A percentile compares a stretch with the other conserved stretches of the same genome.
Conservation (phyloP, 2,113 vertebrate genomes). For the Vimba vimba region DNA sequence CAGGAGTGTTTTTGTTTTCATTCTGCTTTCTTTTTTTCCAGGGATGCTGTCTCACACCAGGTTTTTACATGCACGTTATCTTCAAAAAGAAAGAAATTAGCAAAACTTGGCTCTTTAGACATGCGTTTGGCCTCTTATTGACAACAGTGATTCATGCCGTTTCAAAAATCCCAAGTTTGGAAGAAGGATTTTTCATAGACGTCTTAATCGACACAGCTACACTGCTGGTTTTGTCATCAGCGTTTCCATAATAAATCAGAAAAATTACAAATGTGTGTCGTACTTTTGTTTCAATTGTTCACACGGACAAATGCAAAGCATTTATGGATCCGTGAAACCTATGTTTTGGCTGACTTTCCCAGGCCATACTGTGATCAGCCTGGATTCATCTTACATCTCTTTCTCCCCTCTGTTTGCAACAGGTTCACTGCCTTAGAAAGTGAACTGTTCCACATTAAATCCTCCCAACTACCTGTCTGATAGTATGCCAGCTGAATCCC, state of each 20-base stretch:
- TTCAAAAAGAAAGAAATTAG: constrained; percentile 49
- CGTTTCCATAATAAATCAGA: constrained; percentile 30
- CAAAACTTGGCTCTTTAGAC: not conserved
- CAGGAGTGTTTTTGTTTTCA: constrained; percentile 62
- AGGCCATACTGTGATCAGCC: constrained; percentile 53
- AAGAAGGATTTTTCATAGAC: constrained; percentile 20
- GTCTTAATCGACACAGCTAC: constrained; percentile 12
- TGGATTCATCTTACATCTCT: constrained; percentile 62
- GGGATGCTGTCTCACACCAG: constrained; percentile 44
- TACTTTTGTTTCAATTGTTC: constrained; percentile 54
- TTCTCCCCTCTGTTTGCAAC: constrained; percentile 46
- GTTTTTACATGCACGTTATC: constrained; percentile 35
- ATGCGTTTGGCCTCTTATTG: not conserved
- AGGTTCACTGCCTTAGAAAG: constrained; percentile 53
- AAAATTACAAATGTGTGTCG: constrained; percentile 38
- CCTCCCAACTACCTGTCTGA: constrained; percentile 68
- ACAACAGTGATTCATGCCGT: constrained; percentile 17
- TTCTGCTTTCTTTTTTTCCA: constrained; percentile 20
- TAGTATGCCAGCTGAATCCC: constrained; percentile 56
- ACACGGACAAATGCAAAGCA: constrained; percentile 39
- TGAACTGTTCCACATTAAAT: constrained; percentile 57
- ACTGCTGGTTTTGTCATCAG: constrained; percentile 50
- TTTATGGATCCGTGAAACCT: constrained; percentile 46
- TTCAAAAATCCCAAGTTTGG: constrained; percentile 21
- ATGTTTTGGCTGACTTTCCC: constrained; percentile 59